Evolutionary conservation across 2,888 invertebrate genomes (phyloP).

Genomic region (Perizoma flavofasciatum): DNA sequence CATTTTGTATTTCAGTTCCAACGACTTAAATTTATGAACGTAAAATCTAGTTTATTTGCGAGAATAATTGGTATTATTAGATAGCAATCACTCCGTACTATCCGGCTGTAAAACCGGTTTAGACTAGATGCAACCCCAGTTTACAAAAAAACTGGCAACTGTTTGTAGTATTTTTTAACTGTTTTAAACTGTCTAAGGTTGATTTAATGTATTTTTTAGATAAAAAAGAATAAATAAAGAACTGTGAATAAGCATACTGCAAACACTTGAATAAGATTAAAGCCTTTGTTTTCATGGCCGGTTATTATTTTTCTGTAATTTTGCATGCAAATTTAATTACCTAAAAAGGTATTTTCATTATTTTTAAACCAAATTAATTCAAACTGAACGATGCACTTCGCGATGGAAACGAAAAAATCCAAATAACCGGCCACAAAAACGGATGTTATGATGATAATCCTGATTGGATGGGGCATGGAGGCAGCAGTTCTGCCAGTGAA

Average conservation of each 20-base stretch:
- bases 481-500: slow-evolving; percentile 35
- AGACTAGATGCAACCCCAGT: too few relatives aligned
- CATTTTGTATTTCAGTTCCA: too few relatives aligned
- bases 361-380: slow-evolving; percentile 2
- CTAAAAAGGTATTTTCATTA: neutral
- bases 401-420: slow-evolving; percentile 24
- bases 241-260: neutral
- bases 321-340: neutral
- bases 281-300: slow-evolving; percentile 33
- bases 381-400: slow-evolving; percentile 22
- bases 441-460: slow-evolving; percentile 37
- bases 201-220: too few relatives aligned
- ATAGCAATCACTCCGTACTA: too few relatives aligned
- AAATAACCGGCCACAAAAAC: slow-evolving; percentile 41
- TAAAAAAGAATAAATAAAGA: too few relatives aligned
- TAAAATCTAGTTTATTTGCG: too few relatives aligned
- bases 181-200: too few relatives aligned
- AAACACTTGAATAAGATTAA: slow-evolving; percentile 5
- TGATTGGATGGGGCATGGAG: slow-evolving; percentile 42
- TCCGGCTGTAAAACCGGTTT: too few relatives aligned
- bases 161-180: too few relatives aligned
- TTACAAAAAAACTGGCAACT: too few relatives aligned
- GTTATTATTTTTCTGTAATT: slow-evolving; percentile 25
- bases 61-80: too few relatives aligned
- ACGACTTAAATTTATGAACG: too few relatives aligned